Percentiles rank a stretch among this genome's conserved stretches.
Evolutionary conservation across 2,888 invertebrate genomes (phyloP).

Genomic region (Dromius quadrimaculatus): DNA sequence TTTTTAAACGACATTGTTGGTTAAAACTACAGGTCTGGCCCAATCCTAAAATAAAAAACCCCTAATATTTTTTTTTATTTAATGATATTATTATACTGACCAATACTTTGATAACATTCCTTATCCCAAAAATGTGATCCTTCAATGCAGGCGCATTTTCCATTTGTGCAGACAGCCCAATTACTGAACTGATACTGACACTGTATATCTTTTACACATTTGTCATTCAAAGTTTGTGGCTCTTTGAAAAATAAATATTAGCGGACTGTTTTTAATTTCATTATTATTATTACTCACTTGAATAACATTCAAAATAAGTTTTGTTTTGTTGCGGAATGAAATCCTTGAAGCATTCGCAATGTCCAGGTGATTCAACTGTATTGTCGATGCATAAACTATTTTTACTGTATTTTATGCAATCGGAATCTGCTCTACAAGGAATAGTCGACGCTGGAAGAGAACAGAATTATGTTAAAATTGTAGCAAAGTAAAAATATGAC

Average conservation of each 20-base stretch:
- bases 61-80: neutral
- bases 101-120: constrained; percentile 60
- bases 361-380: constrained; percentile 58
- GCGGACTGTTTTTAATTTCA: neutral
- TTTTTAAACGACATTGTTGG: constrained; percentile 61
- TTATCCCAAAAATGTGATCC: constrained; percentile 59
- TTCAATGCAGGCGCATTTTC: constrained; percentile 59
- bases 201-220: constrained; percentile 61
- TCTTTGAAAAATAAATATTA: constrained; percentile 10
- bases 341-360: constrained; percentile 65
- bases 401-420: constrained; percentile 57
- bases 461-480: too few relatives aligned
- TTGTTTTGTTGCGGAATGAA: constrained; percentile 63
- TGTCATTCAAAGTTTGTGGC: neutral
- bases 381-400: constrained; percentile 64
- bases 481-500: too few relatives aligned
- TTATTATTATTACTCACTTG: constrained; percentile 60
- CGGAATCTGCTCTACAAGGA: constrained; percentile 59
- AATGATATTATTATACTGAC: constrained; percentile 57
- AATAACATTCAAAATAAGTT: constrained; percentile 64
- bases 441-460: constrained; percentile 54
- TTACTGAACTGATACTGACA: constrained; percentile 59
- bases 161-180: constrained; percentile 58
- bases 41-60: constrained; percentile 60
- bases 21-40: constrained; percentile 60